A percentile compares a stretch with the other conserved stretches of the same genome.
Conservation (phyloP, 2,113 vertebrate genomes). For the Sceloporus undulatus region DNA sequence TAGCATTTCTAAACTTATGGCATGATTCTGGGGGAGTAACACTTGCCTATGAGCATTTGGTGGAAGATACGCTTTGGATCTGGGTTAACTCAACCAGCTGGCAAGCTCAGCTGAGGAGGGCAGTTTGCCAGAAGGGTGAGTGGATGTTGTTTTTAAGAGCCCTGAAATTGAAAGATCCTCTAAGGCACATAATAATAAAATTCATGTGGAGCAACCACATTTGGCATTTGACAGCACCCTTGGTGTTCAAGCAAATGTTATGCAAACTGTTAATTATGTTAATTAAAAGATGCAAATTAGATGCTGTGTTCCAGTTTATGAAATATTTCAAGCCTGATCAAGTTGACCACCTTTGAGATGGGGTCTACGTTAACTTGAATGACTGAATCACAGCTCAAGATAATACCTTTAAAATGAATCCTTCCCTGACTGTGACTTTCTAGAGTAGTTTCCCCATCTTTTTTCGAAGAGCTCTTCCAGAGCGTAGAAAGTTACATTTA, state of each 20-base stretch:
- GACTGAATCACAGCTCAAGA: conserved; percentile 63
- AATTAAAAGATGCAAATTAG: conserved; percentile 43
- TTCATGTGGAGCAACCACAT: conserved; percentile 9
- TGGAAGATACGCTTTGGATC: neutral
- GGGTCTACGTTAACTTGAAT: conserved; percentile 66
- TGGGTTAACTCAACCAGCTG: neutral
- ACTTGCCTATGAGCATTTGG: neutral
- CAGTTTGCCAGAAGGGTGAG: neutral
- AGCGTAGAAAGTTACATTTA: neutral
- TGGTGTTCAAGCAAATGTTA: conserved; percentile 33
- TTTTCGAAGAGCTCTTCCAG: neutral
- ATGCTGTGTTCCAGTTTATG: conserved; percentile 20
- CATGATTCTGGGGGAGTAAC: neutral
- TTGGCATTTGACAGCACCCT: conserved; percentile 21
- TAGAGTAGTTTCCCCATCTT: neutral
- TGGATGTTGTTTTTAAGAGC: neutral
- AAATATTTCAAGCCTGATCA: neutral
- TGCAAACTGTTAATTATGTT: conserved; percentile 33
- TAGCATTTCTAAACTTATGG: neutral
- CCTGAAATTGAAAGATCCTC: neutral
- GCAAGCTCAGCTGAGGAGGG: conserved; percentile 3
- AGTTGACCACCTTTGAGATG: conserved; percentile 45
- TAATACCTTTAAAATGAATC: conserved; percentile 63
- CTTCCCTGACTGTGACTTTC: conserved; percentile 59
- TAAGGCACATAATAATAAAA: conserved; percentile 11